phyloP scores from a whole-genome alignment of 2,888 invertebrate genomes.

The Pollenia griseotomentosa region DNA sequence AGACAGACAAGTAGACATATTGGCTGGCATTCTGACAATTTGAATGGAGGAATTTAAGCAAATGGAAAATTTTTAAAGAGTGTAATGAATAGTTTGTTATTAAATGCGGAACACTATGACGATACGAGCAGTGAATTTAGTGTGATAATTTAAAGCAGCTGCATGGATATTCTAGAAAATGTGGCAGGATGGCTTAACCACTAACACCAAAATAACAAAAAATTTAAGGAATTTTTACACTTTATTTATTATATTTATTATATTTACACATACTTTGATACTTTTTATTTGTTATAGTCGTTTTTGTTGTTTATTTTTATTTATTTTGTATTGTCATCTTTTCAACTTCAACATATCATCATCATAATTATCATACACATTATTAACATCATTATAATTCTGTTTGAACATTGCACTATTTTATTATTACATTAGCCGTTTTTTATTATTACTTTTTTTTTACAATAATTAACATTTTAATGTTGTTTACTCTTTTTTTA shows the following conservation, averaged over 20 bases:
- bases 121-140: background rate
- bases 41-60: background rate
- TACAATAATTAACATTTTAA: conserved; percentile 19
- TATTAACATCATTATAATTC: background rate
- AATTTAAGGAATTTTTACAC: background rate
- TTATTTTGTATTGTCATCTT: conserved; percentile 14
- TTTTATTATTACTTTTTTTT: conserved; percentile 10
- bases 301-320: background rate
- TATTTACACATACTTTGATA: background rate
- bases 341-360: background rate
- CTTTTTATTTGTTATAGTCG: no score
- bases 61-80: background rate
- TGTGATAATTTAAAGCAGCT: background rate
- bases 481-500: conserved; percentile 15
- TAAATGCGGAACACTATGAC: background rate
- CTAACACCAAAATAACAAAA: no score
- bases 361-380: background rate
- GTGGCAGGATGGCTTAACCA: no score
- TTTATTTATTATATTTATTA: background rate
- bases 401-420: conserved; percentile 1
- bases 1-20: no score
- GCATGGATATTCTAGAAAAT: background rate
- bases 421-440: conserved; percentile 32
- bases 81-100: background rate
- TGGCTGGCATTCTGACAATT: no score